Base-by-base conservation (phyloP, 2,797 vertebrate species). In the Poecilia velifera region DNA sequence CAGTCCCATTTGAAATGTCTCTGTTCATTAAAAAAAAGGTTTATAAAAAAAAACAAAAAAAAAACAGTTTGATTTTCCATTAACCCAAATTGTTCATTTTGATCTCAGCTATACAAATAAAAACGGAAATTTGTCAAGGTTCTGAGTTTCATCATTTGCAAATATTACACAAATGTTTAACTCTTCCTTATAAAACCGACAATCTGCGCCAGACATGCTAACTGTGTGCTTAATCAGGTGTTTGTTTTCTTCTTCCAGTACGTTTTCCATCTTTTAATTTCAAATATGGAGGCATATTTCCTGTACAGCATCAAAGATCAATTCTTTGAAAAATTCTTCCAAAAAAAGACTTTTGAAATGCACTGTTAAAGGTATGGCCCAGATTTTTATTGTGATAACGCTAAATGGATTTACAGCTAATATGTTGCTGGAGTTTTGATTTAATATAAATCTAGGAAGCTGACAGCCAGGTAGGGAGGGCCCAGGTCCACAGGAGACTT, bases 1-100 rank as follows among this genome's bases (percentile, higher is more conserved):
- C 86, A 82, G 88, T 92, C 82, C 83, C 76, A 80, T 83, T 90
- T 59, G 81, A 82, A 92, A 92, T 82, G 87, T 87, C 87, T 92
- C 77, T 83, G 86, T 89, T 91, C 90, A 88, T 88, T 55, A 81
- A 75, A 85, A 36, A 51, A 73, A 47, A 72, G 6, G 36, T 36
- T 51, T 12, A 55, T 28, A 13, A 20, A 79, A 80, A 34, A 34
- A 34, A 34, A 34, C n/a, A n/a, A n/a, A n/a, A 34, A 34, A 34
- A 34, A 34, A 34, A 2, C 34, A 34, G 34, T 34, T 34, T 34
- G 73, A 88, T 73, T 83, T 62, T 66, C 34, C 1, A 3, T 82
- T 43, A 70, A 85, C 73, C 73, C 79, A 68, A 64, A 68, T 31
- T 66, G 28, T 39, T 80, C 73, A 39, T 73, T 87, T 83, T 84